Evolutionary conservation across 1,140 invertebrate species (phyloP), one percentile per base, ranked within the genome.

Genomic region (Lethocerus indicus): DNA sequence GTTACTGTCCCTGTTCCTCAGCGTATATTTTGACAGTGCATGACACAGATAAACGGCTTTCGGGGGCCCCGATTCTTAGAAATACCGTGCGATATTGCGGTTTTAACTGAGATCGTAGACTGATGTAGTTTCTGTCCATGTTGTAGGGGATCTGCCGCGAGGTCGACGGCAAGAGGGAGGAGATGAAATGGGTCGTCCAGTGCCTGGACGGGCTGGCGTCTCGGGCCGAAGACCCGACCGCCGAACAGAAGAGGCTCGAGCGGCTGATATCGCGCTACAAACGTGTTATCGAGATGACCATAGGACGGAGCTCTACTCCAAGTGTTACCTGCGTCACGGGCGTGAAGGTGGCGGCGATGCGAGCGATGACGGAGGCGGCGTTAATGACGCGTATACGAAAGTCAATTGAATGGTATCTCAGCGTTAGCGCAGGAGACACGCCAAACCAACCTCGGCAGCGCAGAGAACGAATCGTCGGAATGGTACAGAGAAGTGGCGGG

Each of bases 121-220:
- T n/a, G n/a, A n/a, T n/a, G n/a, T n/a, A n/a, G n/a, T n/a, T n/a
- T n/a, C n/a, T n/a, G n/a, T n/a, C n/a, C n/a, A n/a, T 23, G 56
- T 61, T 63, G 18, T 61, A 90, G 86, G 79, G 76, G 63, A 83
- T 92, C 54, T 91, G 87, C 60, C 75, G 79, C 40, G 86, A 93
- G 68, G 87, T 91, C 50, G 87, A 92, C 60, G 75, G 73, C 39
- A 86, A 87, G 62, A 73, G 84, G 41, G 88, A 93, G 65, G 86
- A 91, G 56, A 90, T 93, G 79, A 92, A 92, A 60, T 92, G 88
- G 87, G 67, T 96, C 36, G 86, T 92, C 1, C 83, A 91, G 66
- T 87, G 82, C 16, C 64, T 95, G 28, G 88, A 95, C 57, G 80
- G 79, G 52, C 70, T 96, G 47, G 75, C 84, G 4, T 78, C 81